Evolutionary conservation across 2,888 invertebrate species (phyloP).

Genomic region (Nemotelus pantherinus): DNA sequence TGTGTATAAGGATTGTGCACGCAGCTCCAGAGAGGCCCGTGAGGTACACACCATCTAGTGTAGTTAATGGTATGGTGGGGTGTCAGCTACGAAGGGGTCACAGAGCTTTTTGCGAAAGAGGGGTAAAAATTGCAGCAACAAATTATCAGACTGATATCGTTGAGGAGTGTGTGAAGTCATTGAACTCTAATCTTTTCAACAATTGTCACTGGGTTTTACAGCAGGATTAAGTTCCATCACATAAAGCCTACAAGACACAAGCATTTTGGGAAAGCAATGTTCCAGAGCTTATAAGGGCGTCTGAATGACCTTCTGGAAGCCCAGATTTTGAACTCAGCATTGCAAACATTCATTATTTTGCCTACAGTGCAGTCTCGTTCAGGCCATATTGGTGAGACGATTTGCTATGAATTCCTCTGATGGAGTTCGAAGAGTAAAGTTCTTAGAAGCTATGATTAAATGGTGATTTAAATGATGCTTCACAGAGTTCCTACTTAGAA

Average conservation of each 20-base stretch:
- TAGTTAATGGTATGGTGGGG: too few relatives aligned
- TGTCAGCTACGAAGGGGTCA: neutral
- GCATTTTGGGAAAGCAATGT: neutral
- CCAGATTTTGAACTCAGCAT: neutral
- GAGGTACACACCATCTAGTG: neutral
- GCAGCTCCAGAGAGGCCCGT: neutral
- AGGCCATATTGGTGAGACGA: too few relatives aligned
- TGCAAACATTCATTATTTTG: too few relatives aligned
- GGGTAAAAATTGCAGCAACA: neutral
- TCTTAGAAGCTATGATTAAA: too few relatives aligned
- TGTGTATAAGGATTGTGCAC: neutral
- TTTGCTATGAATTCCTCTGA: too few relatives aligned
- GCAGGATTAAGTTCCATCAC: neutral
- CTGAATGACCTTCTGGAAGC: neutral
- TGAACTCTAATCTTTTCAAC: neutral
- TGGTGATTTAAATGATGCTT: too few relatives aligned
- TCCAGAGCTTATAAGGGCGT: constrained; percentile 1
- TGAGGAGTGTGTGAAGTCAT: neutral
- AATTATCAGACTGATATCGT: neutral
- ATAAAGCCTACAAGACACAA: neutral
- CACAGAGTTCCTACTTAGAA: too few relatives aligned
- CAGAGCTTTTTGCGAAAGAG: neutral
- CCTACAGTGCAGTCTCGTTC: too few relatives aligned
- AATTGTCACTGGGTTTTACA: neutral
- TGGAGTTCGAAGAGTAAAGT: too few relatives aligned